Evolutionary conservation across 2,797 vertebrate genomes (phyloP).

Genomic region (Megalops cyprinoides): DNA sequence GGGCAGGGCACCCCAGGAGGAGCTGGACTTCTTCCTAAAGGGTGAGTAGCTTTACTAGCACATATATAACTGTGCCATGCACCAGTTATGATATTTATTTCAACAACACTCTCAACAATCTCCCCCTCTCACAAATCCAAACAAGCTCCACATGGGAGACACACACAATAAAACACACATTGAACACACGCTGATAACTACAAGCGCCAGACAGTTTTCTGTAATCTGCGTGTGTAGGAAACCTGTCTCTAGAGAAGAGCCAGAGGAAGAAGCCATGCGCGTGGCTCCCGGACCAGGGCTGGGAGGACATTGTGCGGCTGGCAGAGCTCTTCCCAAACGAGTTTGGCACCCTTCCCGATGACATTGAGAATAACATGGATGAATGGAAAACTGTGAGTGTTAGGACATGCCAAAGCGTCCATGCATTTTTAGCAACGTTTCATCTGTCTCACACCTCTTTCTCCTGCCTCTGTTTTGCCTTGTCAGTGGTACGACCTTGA

Average conservation of each 20-base stretch:
- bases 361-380: constrained; percentile 74
- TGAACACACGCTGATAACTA: too few species aligned
- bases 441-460: constrained; percentile 19
- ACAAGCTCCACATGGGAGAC: too few species aligned
- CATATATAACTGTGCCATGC: background rate
- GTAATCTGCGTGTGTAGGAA: constrained; percentile 72
- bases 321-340: constrained; percentile 80
- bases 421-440: background rate
- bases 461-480: background rate
- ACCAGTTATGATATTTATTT: background rate
- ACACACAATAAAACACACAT: too few species aligned
- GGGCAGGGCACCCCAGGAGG: constrained; percentile 82
- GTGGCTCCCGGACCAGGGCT: constrained; percentile 92
- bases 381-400: constrained; percentile 86
- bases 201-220: too few species aligned
- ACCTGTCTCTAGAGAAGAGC: constrained; percentile 92
- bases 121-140: background rate
- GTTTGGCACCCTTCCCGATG: constrained; percentile 83
- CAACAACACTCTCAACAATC: background rate
- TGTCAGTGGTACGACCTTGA: constrained; percentile 91
- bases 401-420: background rate
- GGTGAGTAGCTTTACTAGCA: constrained; percentile 67
- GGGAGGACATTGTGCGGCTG: constrained; percentile 89
- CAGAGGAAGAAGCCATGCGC: constrained; percentile 75
- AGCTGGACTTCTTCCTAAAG: constrained; percentile 95